phyloP scores from a whole-genome alignment of 2,797 vertebrate genomes.

The Alcedo atthis region DNA sequence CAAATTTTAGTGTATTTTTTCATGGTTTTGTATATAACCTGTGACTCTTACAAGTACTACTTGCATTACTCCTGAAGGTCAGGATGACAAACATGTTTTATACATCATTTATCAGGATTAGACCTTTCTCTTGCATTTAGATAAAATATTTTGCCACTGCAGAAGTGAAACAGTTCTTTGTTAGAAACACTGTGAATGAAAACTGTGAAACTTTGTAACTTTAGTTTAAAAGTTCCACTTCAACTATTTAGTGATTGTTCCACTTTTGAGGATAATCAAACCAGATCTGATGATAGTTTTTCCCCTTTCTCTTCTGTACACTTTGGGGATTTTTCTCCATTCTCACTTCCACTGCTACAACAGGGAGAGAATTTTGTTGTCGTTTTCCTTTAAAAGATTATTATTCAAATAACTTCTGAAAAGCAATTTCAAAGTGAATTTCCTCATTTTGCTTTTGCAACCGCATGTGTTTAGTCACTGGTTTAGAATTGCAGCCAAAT shows the following conservation, averaged over 20 bases:
- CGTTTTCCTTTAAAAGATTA: background rate
- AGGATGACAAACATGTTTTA: background rate
- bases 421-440: background rate
- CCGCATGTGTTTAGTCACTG: rapidly evolving
- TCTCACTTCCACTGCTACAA: background rate
- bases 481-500: rapidly evolving
- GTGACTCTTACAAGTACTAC: background rate
- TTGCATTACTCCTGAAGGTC: background rate
- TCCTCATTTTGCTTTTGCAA: background rate
- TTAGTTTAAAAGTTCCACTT: background rate
- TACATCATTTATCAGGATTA: background rate
- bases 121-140: background rate
- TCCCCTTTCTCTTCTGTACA: background rate
- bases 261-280: background rate
- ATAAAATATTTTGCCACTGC: background rate
- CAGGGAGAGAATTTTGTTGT: background rate
- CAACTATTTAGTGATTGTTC: background rate
- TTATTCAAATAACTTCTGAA: background rate
- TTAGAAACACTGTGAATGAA: background rate
- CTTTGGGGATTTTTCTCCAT: background rate
- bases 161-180: too few species aligned
- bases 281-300: background rate
- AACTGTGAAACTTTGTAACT: background rate
- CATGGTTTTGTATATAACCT: background rate
- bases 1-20: background rate